Evolutionary conservation across 2,888 invertebrate genomes (phyloP).

Genomic region (Terebella lapidaria): DNA sequence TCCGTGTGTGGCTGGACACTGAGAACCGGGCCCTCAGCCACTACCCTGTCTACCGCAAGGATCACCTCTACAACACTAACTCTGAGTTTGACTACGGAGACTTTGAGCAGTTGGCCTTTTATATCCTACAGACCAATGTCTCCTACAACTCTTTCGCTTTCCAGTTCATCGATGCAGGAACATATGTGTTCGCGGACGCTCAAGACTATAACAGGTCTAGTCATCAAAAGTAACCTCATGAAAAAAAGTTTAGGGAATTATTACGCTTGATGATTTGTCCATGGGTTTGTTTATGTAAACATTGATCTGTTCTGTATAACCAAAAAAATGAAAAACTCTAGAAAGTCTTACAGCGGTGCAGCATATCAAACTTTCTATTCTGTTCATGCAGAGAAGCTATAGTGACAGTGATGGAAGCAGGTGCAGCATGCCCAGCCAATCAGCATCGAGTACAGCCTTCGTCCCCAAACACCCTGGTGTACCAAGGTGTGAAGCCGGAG

Average conservation of each 20-base stretch:
- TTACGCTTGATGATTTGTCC: no score
- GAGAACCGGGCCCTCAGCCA: constrained; percentile 36
- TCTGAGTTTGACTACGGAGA: constrained; percentile 46
- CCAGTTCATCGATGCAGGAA: constrained; percentile 45
- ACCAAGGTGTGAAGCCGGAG: constrained; percentile 35
- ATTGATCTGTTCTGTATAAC: no score
- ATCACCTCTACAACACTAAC: constrained; percentile 47
- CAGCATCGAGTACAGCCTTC: constrained; percentile 34
- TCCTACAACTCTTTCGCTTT: constrained; percentile 42
- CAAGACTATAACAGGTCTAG: constrained; percentile 36
- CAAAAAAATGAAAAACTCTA: no score
- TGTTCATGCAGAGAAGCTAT: constrained; percentile 35
- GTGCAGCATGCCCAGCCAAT: constrained; percentile 34
- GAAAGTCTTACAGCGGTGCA: no score
- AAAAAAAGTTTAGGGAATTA: no score
- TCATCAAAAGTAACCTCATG: no score
- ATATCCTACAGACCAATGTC: constrained; percentile 43
- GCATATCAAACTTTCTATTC: no score
- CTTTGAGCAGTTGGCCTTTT: constrained; percentile 39
- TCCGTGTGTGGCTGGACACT: constrained; percentile 39
- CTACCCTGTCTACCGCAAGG: constrained; percentile 46
- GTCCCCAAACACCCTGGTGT: constrained; percentile 34
- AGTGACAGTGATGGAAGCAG: constrained; percentile 38
- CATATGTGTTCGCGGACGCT: constrained; percentile 44
- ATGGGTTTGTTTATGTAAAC: no score